Evolutionary conservation across 2,888 invertebrate species (phyloP).

Genomic region (Emmelina monodactyla): DNA sequence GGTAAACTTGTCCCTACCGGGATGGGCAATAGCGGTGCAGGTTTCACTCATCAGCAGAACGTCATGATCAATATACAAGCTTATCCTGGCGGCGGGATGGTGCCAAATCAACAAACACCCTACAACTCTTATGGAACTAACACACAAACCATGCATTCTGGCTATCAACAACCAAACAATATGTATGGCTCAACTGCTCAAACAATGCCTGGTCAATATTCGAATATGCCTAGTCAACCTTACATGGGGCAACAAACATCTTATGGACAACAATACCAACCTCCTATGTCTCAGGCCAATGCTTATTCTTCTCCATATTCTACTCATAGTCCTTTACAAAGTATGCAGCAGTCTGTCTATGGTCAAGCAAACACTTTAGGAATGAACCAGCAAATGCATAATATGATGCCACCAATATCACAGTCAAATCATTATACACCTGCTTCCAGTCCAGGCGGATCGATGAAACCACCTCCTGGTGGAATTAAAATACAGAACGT

Average conservation of each 20-base stretch:
- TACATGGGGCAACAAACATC: slow-evolving; percentile 34
- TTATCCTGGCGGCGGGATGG: slow-evolving; percentile 61
- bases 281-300: slow-evolving; percentile 36
- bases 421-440: slow-evolving; percentile 32
- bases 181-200: slow-evolving; percentile 46
- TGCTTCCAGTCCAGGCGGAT: slow-evolving; percentile 35
- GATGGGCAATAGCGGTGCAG: slow-evolving; percentile 31
- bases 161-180: slow-evolving; percentile 35
- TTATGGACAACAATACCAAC: slow-evolving; percentile 37
- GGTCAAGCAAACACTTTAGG: slow-evolving; percentile 29
- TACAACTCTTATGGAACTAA: slow-evolving; percentile 44
- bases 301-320: slow-evolving; percentile 38
- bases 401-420: slow-evolving; percentile 30
- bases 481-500: slow-evolving; percentile 49
- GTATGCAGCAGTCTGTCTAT: slow-evolving; percentile 54
- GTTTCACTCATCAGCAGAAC: slow-evolving; percentile 69
- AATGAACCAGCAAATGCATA: slow-evolving; percentile 26
- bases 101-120: slow-evolving; percentile 46
- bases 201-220: slow-evolving; percentile 35
- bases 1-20: slow-evolving; percentile 37
- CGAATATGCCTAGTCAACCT: slow-evolving; percentile 23
- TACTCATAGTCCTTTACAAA: slow-evolving; percentile 41
- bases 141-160: slow-evolving; percentile 43
- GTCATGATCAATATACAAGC: slow-evolving; percentile 72
- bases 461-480: slow-evolving; percentile 33